These are phyloP conservation scores for Aquatica leii DNA, from an alignment of 2,888 invertebrate genomes.

Conservation along the genomic window DNA sequence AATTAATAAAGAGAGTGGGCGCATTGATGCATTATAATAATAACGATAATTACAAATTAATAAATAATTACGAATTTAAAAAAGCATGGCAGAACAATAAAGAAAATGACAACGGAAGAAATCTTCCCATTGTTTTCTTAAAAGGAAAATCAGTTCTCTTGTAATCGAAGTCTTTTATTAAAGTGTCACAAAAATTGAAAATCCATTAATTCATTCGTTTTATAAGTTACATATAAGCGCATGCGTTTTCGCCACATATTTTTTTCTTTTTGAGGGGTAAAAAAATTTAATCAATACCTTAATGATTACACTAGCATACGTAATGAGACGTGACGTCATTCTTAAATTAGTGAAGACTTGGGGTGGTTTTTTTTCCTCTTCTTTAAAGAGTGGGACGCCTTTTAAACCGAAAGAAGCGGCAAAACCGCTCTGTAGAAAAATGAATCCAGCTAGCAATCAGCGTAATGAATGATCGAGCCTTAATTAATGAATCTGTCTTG, in stretches of 20 bases:
- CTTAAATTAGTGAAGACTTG: conserved; percentile 51
- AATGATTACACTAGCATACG: conserved; percentile 61
- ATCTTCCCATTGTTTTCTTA: conserved; percentile 15
- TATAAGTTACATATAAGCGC: conserved; percentile 49
- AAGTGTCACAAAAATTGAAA: conserved; percentile 59
- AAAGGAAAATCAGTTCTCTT: conserved; percentile 26
- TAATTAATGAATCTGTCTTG: conserved; percentile 64
- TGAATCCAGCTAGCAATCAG: conserved; percentile 56
- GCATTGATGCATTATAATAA: too few relatives aligned
- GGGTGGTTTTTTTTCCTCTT: conserved; percentile 13
- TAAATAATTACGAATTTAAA: too few relatives aligned
- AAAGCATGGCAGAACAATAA: background rate
- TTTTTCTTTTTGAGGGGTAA: conserved; percentile 52
- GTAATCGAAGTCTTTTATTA: conserved; percentile 41
- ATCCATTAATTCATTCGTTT: conserved; percentile 57
- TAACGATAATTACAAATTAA: too few relatives aligned
- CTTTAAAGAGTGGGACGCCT: conserved; percentile 21
- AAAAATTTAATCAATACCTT: conserved; percentile 60
- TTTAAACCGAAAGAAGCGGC: conserved; percentile 17
- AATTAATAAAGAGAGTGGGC: too few relatives aligned
- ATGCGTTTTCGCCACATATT: conserved; percentile 48
- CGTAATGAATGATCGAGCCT: conserved; percentile 62
- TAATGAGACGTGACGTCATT: conserved; percentile 60
- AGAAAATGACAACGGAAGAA: conserved; percentile 1
- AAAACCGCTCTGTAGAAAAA: conserved; percentile 31